These are phyloP conservation scores for Proteles cristata DNA, from an alignment of 2,113 vertebrate species.

Conservation along the genomic window DNA sequence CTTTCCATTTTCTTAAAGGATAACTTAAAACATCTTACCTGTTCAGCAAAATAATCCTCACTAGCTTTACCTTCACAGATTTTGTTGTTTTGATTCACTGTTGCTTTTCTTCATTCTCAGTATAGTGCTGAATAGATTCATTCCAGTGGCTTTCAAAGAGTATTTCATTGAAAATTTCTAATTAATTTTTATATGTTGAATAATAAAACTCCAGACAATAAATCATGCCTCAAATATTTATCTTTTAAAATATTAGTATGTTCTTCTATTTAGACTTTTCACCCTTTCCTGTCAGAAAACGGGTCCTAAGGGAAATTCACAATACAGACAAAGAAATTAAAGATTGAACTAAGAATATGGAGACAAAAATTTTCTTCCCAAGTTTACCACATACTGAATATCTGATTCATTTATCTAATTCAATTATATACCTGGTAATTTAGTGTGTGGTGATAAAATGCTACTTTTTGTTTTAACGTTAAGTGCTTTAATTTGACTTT, in stretches of 20 bases:
- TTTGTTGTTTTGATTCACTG: slow-evolving; percentile 31
- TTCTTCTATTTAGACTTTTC: not conserved
- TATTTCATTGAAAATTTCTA: slow-evolving; percentile 24
- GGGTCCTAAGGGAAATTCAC: not conserved
- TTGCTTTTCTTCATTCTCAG: slow-evolving; percentile 37
- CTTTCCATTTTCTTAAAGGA: slow-evolving; percentile 45
- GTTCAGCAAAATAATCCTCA: slow-evolving; percentile 19
- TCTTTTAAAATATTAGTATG: slow-evolving; percentile 38
- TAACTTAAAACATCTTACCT: slow-evolving; percentile 17
- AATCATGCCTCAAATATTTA: slow-evolving; percentile 18
- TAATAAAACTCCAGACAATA: slow-evolving; percentile 27
- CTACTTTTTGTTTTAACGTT: slow-evolving; percentile 19
- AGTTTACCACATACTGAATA: not conserved
- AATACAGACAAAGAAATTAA: not conserved
- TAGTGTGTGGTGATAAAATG: slow-evolving; percentile 28
- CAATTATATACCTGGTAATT: not conserved
- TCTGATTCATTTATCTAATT: slow-evolving; percentile 29
- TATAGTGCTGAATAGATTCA: not conserved
- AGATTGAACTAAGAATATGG: slow-evolving; percentile 11
- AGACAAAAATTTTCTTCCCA: not conserved
- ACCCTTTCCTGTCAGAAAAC: not conserved
- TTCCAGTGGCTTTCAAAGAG: not conserved
- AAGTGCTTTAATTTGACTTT: slow-evolving; percentile 31
- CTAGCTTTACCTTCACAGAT: slow-evolving; percentile 9
- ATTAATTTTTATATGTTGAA: slow-evolving; percentile 36